phyloP scores from a whole-genome alignment of 2,888 invertebrate genomes.

The Drosophila differens region DNA sequence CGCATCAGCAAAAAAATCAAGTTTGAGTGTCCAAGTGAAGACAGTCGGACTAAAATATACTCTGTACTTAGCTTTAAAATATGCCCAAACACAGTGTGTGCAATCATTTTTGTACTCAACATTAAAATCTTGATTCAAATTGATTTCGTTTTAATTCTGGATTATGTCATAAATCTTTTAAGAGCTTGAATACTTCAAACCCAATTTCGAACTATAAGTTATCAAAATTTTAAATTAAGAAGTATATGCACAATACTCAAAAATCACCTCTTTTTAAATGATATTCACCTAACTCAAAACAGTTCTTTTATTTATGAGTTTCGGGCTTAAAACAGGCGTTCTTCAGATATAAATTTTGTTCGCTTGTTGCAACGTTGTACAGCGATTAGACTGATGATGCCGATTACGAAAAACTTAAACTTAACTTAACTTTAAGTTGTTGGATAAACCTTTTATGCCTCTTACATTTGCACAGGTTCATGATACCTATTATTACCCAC shows the following conservation, averaged over 20 bases:
- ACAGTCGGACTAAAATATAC: background rate
- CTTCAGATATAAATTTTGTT: background rate
- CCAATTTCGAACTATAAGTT: background rate
- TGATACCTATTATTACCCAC: background rate
- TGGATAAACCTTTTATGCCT: background rate
- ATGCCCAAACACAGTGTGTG: background rate
- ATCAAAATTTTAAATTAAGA: background rate
- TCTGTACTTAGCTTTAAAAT: background rate
- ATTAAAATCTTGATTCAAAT: background rate
- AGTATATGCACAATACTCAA: background rate
- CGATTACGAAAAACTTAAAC: background rate
- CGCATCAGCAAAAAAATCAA: constrained; percentile 3
- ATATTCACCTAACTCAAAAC: background rate
- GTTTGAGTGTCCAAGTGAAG: background rate
- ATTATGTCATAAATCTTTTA: no score
- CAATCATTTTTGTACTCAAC: background rate
- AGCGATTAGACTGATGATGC: background rate
- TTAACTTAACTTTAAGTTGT: background rate
- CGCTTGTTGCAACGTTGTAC: background rate
- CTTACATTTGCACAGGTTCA: background rate
- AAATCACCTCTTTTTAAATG: background rate
- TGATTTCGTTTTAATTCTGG: background rate
- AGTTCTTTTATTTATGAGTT: background rate
- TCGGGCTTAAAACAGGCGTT: background rate
- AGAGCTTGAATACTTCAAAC: background rate